Base-by-base conservation (phyloP, 2,113 vertebrate species). In the Monopterus albus region DNA sequence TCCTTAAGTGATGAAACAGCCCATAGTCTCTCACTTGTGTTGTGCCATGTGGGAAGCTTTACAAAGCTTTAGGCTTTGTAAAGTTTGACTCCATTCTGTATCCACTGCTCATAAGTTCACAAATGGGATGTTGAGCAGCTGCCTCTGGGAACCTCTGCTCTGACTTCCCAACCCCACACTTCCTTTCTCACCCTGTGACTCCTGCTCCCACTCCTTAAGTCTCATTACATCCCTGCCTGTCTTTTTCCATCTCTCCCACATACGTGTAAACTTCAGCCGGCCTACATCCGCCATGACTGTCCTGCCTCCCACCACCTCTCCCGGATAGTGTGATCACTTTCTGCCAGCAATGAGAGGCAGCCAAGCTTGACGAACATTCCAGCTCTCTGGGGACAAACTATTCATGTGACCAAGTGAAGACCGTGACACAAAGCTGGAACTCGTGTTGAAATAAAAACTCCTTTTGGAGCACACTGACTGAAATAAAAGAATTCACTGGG, bases 141-240 rank as follows among this genome's bases (percentile, higher is more conserved):
- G 85, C 82, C 72, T 57, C 67, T 86, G 78, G 78, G 88, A 87
- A 86, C 75, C 66, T 79, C 52, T 50, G 52, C 72, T 84, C 77
- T 13, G 52, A 53, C 81, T 38, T 89, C 89, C 85, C 80, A 78
- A 89, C 78, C 63, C 81, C 75, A 20, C 80, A 87, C 87, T 92
- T 90, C 87, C 90, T 86, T 64, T 90, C 68, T 62, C 51, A 29
- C 43, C 29, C 55, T 0, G 42, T 45, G 75, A 68, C 80, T 78
- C 49, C 53, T 52, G 60, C 64, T 74, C 74, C 77, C 82, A 75
- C 72, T 85, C 84, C 53, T 78, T 9, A 18, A 55, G 29, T 58
- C 63, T 52, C 66, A 68, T 71, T 59, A 21, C 31, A 57, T 69
- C 78, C 53, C 59, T n/a, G 60, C 50, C 51, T 29, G 70, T 63